Base-by-base conservation (phyloP, 2,797 vertebrate genomes). In the Manis javanica region DNA sequence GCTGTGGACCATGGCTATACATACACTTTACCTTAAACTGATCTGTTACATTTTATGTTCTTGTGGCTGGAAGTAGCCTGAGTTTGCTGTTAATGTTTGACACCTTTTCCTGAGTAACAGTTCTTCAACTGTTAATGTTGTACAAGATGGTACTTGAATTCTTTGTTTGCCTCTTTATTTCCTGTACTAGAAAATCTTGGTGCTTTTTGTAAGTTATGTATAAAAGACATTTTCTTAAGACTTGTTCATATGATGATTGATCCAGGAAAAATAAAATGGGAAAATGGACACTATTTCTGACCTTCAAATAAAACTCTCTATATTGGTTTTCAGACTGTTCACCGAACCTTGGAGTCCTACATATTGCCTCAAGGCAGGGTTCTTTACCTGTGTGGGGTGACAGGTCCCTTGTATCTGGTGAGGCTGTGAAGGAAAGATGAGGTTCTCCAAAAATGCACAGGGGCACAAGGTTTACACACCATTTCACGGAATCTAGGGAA, bases 221-320 rank as follows among this genome's bases (percentile, higher is more conserved):
- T 97, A 91, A 97, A 97, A 91, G 69, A 93, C 34, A 34, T n/a
- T 96, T 97, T 81, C 84, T 91, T 96, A 90, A 95, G 63, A 87
- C 81, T 95, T 97, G 96, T 97, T 97, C 46, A 61, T 95, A 95
- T 91, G 95, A 95, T 95, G 82, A 75, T 89, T 97, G 85, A 94
- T 95, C n/a, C 81, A 95, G 92, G 95, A 96, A 96, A 97, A 98
- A 97, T 97, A 98, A 98, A 98, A 96, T 95, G 96, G 95, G 96
- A 97, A 96, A 95, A 97, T 97, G 92, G 63, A 97, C 72, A 93
- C 69, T 81, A 69, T 88, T 95, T 96, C 79, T 95, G 96, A 95
- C 79, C 95, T 97, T 95, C 71, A 90, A 97, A 97, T 98, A 97
- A 97, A 97, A 95, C 63, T 96, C 37, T 93, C 51, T 93, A 34